Evolutionary conservation across 2,888 invertebrate genomes (phyloP), one percentile per base, ranked within the genome.

Genomic region (Acronicta leporina): DNA sequence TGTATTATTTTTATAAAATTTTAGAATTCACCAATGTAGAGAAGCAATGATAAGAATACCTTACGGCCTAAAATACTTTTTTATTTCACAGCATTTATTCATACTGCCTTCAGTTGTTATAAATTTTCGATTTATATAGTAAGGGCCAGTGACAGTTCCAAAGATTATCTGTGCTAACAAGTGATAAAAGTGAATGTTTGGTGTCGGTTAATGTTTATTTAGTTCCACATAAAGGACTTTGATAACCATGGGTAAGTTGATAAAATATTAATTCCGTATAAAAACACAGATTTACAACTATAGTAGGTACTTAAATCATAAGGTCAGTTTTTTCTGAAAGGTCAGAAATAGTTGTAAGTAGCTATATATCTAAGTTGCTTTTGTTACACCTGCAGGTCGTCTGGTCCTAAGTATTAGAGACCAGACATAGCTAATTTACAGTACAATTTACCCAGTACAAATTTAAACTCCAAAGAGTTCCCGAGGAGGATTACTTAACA

Each of bases 221-320:
- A 51, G 46, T 40, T 16, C 35, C 38, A 68, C 49, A 30, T 16
- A 64, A 73, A 62, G 52, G 47, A 63, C 35, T 48, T 52, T 57
- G 40, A 30, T 64, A 71, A 79, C 35, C 49, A 82, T 82, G 82
- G 82, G 82, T 82, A 68, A 82, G 82, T 80, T 53, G 1, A 25
- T 41, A 38, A 52, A 20, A n/a, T 38, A 38, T 10, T 38, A 38
- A n/a, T n/a, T n/a, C n/a, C 7, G n/a, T 38, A n/a, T 10, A 9
- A 30, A 30, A 30, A 20, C 4, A 20, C 20, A n/a, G n/a, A n/a
- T n/a, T n/a, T n/a, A n/a, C n/a, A n/a, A n/a, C n/a, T n/a, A n/a
- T n/a, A n/a, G n/a, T n/a, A n/a, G n/a, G n/a, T n/a, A n/a, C n/a
- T n/a, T n/a, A n/a, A n/a, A n/a, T n/a, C n/a, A n/a, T n/a, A n/a